A percentile compares a stretch with the other conserved stretches of the same genome.
Conservation (phyloP, 1,140 invertebrate species). For the Drosophila subpulchrella region DNA sequence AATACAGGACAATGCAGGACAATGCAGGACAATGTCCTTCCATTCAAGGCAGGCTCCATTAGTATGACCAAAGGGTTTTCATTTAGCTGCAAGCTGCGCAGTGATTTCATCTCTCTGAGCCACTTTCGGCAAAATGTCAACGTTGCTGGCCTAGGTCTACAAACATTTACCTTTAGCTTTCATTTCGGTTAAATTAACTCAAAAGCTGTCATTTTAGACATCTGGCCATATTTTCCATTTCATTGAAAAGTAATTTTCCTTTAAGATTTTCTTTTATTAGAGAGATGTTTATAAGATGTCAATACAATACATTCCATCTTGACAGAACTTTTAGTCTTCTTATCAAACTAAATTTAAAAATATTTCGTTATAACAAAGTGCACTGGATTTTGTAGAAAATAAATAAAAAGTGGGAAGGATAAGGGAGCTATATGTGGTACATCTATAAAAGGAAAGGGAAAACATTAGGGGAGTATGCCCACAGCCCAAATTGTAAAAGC, state of each 20-base stretch:
- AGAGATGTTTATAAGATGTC: background rate
- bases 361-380: background rate
- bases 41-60: constrained; percentile 12
- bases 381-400: background rate
- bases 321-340: background rate
- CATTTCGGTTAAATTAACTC: too few relatives aligned
- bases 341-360: too few relatives aligned
- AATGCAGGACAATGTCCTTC: constrained; percentile 4
- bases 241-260: too few relatives aligned
- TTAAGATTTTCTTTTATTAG: background rate
- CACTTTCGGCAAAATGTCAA: constrained; percentile 7
- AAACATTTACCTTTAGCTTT: constrained; percentile 3
- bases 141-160: constrained; percentile 27
- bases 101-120: background rate
- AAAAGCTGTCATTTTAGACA: background rate
- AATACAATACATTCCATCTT: background rate
- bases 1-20: constrained; percentile 4
- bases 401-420: background rate
- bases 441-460: too few relatives aligned
- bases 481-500: too few relatives aligned
- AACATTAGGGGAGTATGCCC: too few relatives aligned
- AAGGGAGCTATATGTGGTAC: background rate
- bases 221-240: background rate
- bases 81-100: background rate
- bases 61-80: background rate